Base-by-base conservation (phyloP, 2,797 vertebrate species). In the Sparidentex hasta region DNA sequence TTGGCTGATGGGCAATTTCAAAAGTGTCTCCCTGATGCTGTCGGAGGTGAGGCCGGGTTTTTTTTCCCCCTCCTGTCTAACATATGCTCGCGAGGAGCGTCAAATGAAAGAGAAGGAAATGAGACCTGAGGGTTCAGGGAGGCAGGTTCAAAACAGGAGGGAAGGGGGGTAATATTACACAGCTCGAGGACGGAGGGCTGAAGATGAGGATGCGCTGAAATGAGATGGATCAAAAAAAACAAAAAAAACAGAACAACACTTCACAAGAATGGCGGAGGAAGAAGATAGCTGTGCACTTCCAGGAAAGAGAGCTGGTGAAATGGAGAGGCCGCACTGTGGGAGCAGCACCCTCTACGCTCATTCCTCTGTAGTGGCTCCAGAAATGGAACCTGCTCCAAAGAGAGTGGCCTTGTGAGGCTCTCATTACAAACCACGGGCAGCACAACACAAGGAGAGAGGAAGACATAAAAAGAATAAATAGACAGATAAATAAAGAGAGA, bases 1-100 rank as follows among this genome's bases (percentile, higher is more conserved):
- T 90, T 85, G 76, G 90, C 92, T 90, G 90, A 91, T 86, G 76
- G 88, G 88, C 88, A 84, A 78, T 88, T 92, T 89, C 80, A 71
- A 86, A 84, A 86, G 80, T 58, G 85, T 83, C 78, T 88, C 73
- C 78, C 74, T 65, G 86, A 85, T 89, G 78, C 81, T 17, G 74
- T 82, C 8, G 29, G 47, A 86, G 71, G 54, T 11, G 12, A 78
- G 65, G 68, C 23, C 33, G 52, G 5, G 0, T 5, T 65, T 62
- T 65, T 62, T 65, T 62, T 74, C 58, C 33, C 23, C 38, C 27
- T 38, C 20, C 20, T 8, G 9, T 46, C 68, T 6, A 78, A 86
- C 81, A 85, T 75, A 79, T 74, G 75, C 50, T 83, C 69, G 59
- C 23, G 29, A 71, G 47, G 20, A 62, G 13, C 52, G 59, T 18